phyloP scores from a whole-genome alignment of 2,888 invertebrate species.

The Luperina testacea region DNA sequence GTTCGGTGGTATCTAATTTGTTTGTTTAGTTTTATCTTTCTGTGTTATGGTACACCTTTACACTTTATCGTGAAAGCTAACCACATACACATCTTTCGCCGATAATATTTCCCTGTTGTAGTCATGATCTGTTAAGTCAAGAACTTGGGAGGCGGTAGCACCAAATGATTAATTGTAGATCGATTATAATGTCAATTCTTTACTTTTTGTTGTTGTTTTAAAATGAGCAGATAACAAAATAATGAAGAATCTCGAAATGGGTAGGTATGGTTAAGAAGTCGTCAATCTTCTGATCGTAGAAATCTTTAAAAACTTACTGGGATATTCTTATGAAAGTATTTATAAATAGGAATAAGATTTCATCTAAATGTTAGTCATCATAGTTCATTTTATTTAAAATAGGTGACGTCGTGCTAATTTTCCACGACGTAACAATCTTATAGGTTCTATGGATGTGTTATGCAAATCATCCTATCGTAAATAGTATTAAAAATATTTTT shows the following conservation, averaged over 20 bases:
- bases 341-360: background rate
- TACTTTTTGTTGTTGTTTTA: background rate
- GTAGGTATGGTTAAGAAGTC: background rate
- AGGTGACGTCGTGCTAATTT: background rate
- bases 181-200: background rate
- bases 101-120: background rate
- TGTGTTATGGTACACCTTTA: background rate
- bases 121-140: background rate
- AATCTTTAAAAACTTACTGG: background rate
- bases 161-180: background rate
- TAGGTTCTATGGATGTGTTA: conserved; percentile 11
- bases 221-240: background rate
- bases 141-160: background rate
- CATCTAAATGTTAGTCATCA: background rate
- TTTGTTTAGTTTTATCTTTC: background rate
- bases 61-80: background rate
- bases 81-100: background rate
- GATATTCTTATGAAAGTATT: background rate
- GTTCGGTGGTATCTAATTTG: background rate
- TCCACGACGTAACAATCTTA: background rate
- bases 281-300: no score
- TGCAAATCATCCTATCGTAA: conserved; percentile 50
- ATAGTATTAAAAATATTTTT: conserved; percentile 36
- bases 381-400: background rate
- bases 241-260: background rate